phyloP scores from a whole-genome alignment of 2,797 vertebrate species.

The Huso huso region DNA sequence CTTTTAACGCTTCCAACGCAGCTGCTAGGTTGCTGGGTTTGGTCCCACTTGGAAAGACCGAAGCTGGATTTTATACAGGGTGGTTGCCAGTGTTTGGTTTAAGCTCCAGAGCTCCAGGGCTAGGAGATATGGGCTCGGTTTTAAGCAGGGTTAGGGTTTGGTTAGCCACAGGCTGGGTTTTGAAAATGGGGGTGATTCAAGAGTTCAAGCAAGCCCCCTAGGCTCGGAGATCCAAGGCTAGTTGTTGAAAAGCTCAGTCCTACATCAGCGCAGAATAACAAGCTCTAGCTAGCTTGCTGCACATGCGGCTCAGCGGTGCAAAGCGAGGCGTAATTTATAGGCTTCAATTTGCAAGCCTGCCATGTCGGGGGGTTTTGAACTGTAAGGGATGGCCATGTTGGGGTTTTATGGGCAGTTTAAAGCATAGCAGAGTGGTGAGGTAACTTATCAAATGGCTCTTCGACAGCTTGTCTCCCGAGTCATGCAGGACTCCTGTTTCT shows the following conservation, averaged over 20 bases:
- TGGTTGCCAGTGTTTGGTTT: constrained; percentile 17
- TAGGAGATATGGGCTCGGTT: constrained; percentile 26
- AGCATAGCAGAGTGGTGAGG: constrained; percentile 30
- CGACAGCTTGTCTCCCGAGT: too few relatives aligned
- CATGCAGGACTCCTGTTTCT: too few relatives aligned
- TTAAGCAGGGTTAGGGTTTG: constrained; percentile 16
- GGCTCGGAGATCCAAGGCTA: background rate
- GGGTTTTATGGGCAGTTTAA: constrained; percentile 47
- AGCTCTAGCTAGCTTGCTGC: constrained; percentile 33
- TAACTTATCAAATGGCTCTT: too few relatives aligned
- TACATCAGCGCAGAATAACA: constrained; percentile 34
- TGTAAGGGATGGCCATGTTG: constrained; percentile 25
- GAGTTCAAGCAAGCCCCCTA: constrained; percentile 7
- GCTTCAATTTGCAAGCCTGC: constrained; percentile 31
- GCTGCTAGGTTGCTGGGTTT: too few relatives aligned
- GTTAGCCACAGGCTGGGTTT: constrained; percentile 20
- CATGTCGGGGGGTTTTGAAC: constrained; percentile 33
- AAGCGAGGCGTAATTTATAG: constrained; percentile 36
- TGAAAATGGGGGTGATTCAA: constrained; percentile 10
- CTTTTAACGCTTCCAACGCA: too few relatives aligned
- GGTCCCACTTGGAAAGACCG: too few relatives aligned
- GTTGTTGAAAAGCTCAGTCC: constrained; percentile 2
- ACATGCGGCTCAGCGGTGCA: constrained; percentile 39
- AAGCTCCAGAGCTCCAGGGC: constrained; percentile 20
- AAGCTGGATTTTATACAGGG: constrained; percentile 4